A percentile compares a stretch with the other conserved stretches of the same genome.
phyloP scores from a whole-genome alignment of 2,113 vertebrate genomes.

The Crotophaga sulcirostris region DNA sequence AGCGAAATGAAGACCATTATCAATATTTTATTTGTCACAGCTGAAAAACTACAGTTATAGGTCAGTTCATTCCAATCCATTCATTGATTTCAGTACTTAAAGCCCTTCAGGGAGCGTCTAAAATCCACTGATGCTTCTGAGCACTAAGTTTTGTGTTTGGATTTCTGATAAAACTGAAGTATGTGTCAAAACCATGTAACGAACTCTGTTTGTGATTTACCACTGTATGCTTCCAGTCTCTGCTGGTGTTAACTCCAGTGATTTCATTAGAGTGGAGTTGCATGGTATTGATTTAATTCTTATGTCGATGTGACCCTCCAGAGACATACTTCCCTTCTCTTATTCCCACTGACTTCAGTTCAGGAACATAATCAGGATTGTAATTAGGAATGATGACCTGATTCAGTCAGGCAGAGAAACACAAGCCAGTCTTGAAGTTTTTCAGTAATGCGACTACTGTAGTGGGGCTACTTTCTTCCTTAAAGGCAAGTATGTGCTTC shows the following conservation, averaged over 20 bases:
- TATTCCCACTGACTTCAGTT: constrained; percentile 47
- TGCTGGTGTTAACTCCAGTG: constrained; percentile 7
- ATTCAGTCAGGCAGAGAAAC: constrained; percentile 51
- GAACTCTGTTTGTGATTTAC: constrained; percentile 35
- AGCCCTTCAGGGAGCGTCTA: constrained; percentile 19
- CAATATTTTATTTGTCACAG: constrained; percentile 69
- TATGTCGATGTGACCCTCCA: not conserved
- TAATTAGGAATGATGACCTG: constrained; percentile 47
- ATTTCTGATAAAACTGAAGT: constrained; percentile 52
- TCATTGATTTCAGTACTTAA: constrained; percentile 43
- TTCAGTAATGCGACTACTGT: not conserved
- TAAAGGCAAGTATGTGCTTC: not conserved
- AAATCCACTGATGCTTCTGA: constrained; percentile 25
- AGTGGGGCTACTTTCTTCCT: not conserved
- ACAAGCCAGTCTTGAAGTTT: not conserved
- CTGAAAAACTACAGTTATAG: constrained; percentile 48
- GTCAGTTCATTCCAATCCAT: constrained; percentile 22
- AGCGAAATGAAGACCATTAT: constrained; percentile 48
- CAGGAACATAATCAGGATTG: constrained; percentile 31
- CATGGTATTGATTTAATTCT: constrained; percentile 34
- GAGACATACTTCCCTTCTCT: constrained; percentile 6
- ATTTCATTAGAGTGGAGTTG: not conserved
- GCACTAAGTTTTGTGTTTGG: constrained; percentile 31
- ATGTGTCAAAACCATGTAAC: constrained; percentile 29
- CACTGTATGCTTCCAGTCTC: not conserved